phyloP scores from a whole-genome alignment of 2,113 vertebrate species.

The Cyprinodon variegatus region DNA sequence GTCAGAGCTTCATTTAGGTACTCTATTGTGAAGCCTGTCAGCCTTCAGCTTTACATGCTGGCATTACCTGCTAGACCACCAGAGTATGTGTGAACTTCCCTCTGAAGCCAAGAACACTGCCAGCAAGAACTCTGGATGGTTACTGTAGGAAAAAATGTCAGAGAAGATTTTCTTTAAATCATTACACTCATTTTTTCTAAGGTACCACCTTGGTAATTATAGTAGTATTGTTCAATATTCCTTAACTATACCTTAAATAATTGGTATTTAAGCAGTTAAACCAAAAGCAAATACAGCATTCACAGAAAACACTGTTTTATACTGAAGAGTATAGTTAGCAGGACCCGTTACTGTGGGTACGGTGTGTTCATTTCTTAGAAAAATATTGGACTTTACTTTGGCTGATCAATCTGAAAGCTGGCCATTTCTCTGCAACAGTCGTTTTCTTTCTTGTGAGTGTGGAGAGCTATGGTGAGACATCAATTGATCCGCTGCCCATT shows the following conservation, averaged over 20 bases:
- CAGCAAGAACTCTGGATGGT: neutral
- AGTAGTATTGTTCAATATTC: too few species aligned
- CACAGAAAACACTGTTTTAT: too few species aligned
- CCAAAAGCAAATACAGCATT: too few species aligned
- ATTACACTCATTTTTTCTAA: too few species aligned
- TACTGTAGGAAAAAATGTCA: neutral
- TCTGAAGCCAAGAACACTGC: neutral
- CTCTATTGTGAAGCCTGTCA: neutral
- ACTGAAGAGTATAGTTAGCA: neutral
- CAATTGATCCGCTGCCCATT: too few species aligned
- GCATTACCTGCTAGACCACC: neutral
- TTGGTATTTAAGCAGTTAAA: too few species aligned
- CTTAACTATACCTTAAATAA: too few species aligned
- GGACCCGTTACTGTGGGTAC: neutral
- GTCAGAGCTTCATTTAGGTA: neutral
- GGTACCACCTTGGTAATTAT: too few species aligned
- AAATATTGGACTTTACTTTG: neutral
- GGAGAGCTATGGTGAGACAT: neutral
- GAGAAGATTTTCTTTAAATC: too few species aligned
- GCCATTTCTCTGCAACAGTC: neutral
- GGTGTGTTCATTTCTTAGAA: neutral
- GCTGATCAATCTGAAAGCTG: neutral
- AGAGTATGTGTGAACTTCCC: neutral
- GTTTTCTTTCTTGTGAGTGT: neutral
- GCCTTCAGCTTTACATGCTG: neutral